phyloP scores from a whole-genome alignment of 2,113 vertebrate genomes.

The Thunnus thynnus region DNA sequence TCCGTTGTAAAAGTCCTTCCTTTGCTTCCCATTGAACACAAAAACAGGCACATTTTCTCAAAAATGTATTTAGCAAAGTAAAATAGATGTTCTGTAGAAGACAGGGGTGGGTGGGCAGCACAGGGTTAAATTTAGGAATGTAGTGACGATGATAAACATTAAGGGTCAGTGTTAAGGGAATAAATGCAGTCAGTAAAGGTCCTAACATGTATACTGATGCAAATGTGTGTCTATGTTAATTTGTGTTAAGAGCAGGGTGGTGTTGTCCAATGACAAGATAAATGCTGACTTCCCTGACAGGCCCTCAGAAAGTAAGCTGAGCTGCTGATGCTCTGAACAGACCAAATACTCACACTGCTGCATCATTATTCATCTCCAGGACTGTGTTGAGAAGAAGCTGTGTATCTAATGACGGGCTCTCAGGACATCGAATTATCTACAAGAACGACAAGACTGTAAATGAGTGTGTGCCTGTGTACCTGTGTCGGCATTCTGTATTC shows the following conservation, averaged over 20 bases:
- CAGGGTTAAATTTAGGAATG: background rate
- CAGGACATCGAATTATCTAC: slow-evolving; percentile 46
- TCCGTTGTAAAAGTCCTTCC: no score
- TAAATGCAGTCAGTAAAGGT: slow-evolving; percentile 1
- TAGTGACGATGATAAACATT: background rate
- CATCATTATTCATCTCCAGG: slow-evolving; percentile 64
- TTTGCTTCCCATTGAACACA: no score
- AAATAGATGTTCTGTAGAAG: background rate
- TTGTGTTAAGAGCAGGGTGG: slow-evolving; percentile 49
- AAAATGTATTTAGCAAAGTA: background rate
- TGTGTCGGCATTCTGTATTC: background rate
- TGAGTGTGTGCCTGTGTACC: slow-evolving; percentile 21
- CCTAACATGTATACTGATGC: slow-evolving; percentile 19
- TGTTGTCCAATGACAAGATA: slow-evolving; percentile 60
- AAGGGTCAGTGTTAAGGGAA: background rate
- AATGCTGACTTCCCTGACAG: slow-evolving; percentile 52
- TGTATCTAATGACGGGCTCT: slow-evolving; percentile 60
- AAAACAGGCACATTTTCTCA: no score
- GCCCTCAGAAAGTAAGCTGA: slow-evolving; percentile 39
- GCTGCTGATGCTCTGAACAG: slow-evolving; percentile 32
- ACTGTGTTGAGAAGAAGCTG: slow-evolving; percentile 50
- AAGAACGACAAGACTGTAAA: slow-evolving; percentile 33
- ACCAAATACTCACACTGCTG: slow-evolving; percentile 24
- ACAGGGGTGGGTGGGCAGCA: background rate
- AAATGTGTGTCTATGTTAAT: slow-evolving; percentile 34